Base-by-base conservation (phyloP, 2,113 vertebrate genomes). In the Sinocyclocheilus maitianheensis region DNA sequence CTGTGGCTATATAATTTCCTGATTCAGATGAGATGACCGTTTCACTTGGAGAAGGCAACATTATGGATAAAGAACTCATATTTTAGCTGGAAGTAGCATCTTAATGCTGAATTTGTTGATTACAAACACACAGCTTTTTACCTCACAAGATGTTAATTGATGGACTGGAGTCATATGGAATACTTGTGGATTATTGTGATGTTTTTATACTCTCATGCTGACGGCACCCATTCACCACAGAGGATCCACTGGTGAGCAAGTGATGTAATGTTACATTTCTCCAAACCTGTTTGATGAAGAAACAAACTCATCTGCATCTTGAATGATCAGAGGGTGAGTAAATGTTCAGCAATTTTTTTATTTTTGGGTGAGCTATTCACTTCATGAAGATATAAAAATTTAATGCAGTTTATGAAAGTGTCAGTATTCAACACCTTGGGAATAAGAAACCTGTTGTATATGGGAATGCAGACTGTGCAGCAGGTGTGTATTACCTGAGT, bases 401-500 rank as follows among this genome's bases (percentile, higher is more conserved):
- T 3, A 40, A 18, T 10, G 9, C 43, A 43, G 43, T 43, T 43
- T 46, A 37, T 20, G 16, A 18, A 55, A 58, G 53, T 37, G 9
- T 67, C 4, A 40, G 67, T 40, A 9, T 40, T 11, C 3, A 63
- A 5, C 18, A 43, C 37, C 20, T 10, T 22, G 10, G 69, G 37
- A 43, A 37, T 22, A 40, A n/a, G 69, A 72, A 60, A 14, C 11
- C 4, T 9, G 30, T 34, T 34, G 30, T 34, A 34, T 34, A 34
- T 34, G 30, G 30, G 72, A 75, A 12, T 0, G 40, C 22, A 75
- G 16, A 22, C n/a, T 76, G 85, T 40, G 67, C 26, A 40, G 74
- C 20, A 51, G 5, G 46, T 76, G 22, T 46, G 37, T 40, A 53
- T 92, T 93, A 97, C 98, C 98, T 99, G 97, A 95, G 96, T 96